A percentile compares a stretch with the other conserved stretches of the same genome.
phyloP scores from a whole-genome alignment of 92 coral and sea anemone genomes.

The Umimayanthus kanabou region DNA sequence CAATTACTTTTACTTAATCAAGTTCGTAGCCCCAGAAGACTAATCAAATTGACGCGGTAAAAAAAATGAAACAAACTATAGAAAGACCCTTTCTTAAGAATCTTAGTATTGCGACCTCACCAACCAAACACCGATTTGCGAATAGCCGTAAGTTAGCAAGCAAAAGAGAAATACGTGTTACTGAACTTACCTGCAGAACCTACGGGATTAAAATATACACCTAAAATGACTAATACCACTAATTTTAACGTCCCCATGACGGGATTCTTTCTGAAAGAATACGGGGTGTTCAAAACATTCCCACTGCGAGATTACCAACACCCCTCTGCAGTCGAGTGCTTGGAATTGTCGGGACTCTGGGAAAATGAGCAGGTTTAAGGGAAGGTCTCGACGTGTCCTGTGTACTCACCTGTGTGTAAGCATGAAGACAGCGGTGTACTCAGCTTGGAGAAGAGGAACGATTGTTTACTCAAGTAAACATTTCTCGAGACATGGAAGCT shows the following conservation, averaged over 20 bases:
- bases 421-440: background rate
- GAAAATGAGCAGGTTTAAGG: slow-evolving; percentile 30
- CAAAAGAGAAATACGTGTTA: too few relatives aligned
- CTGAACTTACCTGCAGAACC: slow-evolving; percentile 25
- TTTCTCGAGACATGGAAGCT: background rate
- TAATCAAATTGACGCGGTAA: too few relatives aligned
- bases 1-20: too few relatives aligned
- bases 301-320: background rate
- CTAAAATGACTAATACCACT: slow-evolving; percentile 11
- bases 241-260: slow-evolving; percentile 18
- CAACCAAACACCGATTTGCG: background rate
- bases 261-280: slow-evolving; percentile 7
- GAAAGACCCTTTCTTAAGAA: too few relatives aligned
- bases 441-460: slow-evolving; percentile 10
- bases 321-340: slow-evolving; percentile 14
- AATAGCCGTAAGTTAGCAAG: background rate
- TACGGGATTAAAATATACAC: slow-evolving; percentile 14
- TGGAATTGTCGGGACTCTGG: slow-evolving; percentile 36
- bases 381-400: slow-evolving; percentile 10
- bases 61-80: too few relatives aligned
- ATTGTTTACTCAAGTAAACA: slow-evolving; percentile 21
- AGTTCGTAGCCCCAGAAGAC: too few relatives aligned
- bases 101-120: too few relatives aligned
- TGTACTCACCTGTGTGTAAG: slow-evolving; percentile 26
- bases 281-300: slow-evolving; percentile 20